A percentile compares a stretch with the other conserved stretches of the same genome.
phyloP scores from a whole-genome alignment of 1,140 invertebrate genomes.

The Tetraneura akinire region DNA sequence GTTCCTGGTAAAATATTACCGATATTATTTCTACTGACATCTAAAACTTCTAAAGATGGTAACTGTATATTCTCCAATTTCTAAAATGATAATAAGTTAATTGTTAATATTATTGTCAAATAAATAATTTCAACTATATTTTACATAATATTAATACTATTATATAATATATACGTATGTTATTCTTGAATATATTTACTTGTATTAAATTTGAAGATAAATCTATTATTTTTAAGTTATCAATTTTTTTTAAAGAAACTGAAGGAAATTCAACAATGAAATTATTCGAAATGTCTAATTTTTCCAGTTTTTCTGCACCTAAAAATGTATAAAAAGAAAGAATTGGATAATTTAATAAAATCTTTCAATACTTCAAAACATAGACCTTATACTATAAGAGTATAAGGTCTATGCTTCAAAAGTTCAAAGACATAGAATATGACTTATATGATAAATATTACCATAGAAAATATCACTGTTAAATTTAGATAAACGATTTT shows the following conservation, averaged over 20 bases:
- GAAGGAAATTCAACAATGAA: constrained; percentile 79
- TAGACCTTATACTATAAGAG: no score
- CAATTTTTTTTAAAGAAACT: constrained; percentile 71
- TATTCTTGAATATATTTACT: constrained; percentile 60
- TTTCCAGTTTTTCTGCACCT: constrained; percentile 72
- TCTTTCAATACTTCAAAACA: background rate
- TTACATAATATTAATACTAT: no score
- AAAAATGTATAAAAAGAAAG: constrained; percentile 54
- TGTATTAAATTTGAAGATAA: constrained; percentile 81
- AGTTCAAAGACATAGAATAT: no score
- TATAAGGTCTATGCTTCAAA: no score
- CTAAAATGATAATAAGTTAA: constrained; percentile 61
- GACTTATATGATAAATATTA: no score
- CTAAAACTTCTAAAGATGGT: constrained; percentile 71
- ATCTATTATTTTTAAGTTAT: constrained; percentile 72
- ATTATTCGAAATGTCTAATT: constrained; percentile 81
- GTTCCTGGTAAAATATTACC: constrained; percentile 77
- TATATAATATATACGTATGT: no score
- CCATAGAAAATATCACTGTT: constrained; percentile 81
- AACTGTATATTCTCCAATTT: constrained; percentile 70
- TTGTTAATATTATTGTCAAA: background rate
- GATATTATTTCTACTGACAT: constrained; percentile 82
- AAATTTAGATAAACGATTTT: constrained; percentile 74
- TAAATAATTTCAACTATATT: no score
- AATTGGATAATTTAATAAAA: no score